Base-by-base conservation (phyloP, 2,888 invertebrate genomes). In the Thecocarcelia acutangulata region DNA sequence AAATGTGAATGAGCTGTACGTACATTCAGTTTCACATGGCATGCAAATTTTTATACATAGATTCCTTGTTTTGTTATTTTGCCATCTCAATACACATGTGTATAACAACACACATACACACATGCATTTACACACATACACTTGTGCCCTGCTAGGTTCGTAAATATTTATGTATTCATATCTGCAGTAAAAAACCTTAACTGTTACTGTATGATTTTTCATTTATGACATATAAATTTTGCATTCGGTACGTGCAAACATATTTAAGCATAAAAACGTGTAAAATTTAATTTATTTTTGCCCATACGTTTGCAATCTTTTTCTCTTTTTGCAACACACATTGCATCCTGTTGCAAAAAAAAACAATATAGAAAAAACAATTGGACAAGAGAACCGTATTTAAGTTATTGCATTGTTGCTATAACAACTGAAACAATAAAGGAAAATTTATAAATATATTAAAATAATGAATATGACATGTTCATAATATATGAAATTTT, bases 161-260 rank as follows among this genome's bases (percentile, higher is more conserved):
- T 8, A 9, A 33, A 8, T 33, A 33, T 33, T 33, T 33, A 33
- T 9, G n/a, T 48, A 46, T 11, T 19, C 37, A n/a, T n/a, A 33
- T 21, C 54, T 69, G 19, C 59, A 61, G 24, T 54, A 24, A 58
- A 66, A 78, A 70, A n/a, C 19, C 68, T 61, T 48, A 44, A 81
- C 69, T 78, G 58, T 52, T 70, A 69, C 68, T 77, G 37, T 64
- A 82, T 82, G 78, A 82, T 82, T 82, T 82, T 78, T 82, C 81
- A 78, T 82, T 82, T 82, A 75, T 78, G 82, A 82, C 78, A 82
- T n/a, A 64, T 64, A 70, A 33, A 13, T n/a, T 11, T 46, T 63
- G 52, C 37, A 66, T 33, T 50, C 46, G 6, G 1, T 11, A 15
- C 46, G 56, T 15, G 37, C 21, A 64, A 2, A 19, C 46, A 21